phyloP scores from a whole-genome alignment of 2,888 invertebrate species.

The Helicoverpa assulta region DNA sequence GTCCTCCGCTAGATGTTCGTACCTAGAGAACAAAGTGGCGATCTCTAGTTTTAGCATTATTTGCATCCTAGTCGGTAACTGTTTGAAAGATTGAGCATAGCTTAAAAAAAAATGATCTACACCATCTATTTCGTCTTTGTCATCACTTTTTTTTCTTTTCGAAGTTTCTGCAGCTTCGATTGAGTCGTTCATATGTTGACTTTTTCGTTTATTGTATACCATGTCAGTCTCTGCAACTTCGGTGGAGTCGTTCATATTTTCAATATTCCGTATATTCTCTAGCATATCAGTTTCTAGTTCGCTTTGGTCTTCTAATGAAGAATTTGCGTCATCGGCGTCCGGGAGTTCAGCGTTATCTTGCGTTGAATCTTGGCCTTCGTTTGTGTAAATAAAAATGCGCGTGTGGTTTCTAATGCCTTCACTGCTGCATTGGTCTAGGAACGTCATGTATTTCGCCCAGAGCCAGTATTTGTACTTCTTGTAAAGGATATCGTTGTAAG shows the following conservation, averaged over 20 bases:
- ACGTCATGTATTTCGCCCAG: slow-evolving; percentile 52
- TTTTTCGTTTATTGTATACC: slow-evolving; percentile 2
- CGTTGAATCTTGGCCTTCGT: neutral
- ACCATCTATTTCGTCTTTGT: slow-evolving; percentile 19
- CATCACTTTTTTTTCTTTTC: slow-evolving; percentile 1
- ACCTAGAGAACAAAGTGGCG: slow-evolving; percentile 56
- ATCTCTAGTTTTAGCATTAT: slow-evolving; percentile 59
- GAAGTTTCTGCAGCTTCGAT: slow-evolving; percentile 6
- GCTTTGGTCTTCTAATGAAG: slow-evolving; percentile 14
- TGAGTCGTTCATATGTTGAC: neutral
- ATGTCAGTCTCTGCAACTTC: slow-evolving; percentile 9
- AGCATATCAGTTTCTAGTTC: slow-evolving; percentile 21
- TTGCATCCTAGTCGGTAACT: slow-evolving; percentile 54
- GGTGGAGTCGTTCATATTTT: neutral
- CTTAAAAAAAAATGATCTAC: slow-evolving; percentile 54
- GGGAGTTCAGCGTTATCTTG: neutral
- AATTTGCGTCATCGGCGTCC: slow-evolving; percentile 1
- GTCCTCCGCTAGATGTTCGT: slow-evolving; percentile 47
- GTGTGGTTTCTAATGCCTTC: neutral
- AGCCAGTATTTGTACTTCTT: slow-evolving; percentile 63
- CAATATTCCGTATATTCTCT: slow-evolving; percentile 11
- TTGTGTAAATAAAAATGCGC: neutral
- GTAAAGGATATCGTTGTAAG: slow-evolving; percentile 26
- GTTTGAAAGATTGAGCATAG: slow-evolving; percentile 55
- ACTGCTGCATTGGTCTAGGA: slow-evolving; percentile 39